Conservation (phyloP, 2,797 vertebrate genomes). For the Perodicticus potto region DNA sequence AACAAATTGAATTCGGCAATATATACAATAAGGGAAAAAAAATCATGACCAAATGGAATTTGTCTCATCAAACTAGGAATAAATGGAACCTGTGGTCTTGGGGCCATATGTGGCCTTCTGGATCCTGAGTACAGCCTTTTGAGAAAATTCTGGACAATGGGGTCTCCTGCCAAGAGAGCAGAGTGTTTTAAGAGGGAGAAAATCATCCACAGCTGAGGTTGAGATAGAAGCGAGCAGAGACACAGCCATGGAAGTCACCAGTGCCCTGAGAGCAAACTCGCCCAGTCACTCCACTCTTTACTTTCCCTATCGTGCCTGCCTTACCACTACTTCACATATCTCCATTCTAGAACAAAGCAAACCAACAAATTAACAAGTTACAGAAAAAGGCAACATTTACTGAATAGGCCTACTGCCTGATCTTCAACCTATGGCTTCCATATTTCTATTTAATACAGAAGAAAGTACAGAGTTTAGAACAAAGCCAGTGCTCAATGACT, state of each 20-base stretch:
- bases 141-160: background rate
- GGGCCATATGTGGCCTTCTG: background rate
- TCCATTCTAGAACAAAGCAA: background rate
- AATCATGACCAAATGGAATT: background rate
- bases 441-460: background rate
- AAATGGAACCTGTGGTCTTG: background rate
- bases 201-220: fast-evolving
- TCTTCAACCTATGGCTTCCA: background rate
- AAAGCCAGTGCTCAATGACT: background rate
- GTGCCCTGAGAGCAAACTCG: background rate
- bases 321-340: background rate
- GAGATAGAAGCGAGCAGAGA: background rate
- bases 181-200: background rate
- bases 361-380: background rate
- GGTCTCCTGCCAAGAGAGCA: background rate
- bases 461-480: background rate
- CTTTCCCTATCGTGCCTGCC: background rate
- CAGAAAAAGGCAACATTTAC: background rate
- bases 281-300: background rate
- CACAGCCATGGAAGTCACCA: background rate
- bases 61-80: background rate
- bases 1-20: background rate
- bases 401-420: background rate
- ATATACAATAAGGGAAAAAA: background rate
- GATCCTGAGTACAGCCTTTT: background rate